These are phyloP conservation scores for Epizoanthus illoricatus DNA, from an alignment of 92 coral and sea anemone species.

Conservation along the genomic window DNA sequence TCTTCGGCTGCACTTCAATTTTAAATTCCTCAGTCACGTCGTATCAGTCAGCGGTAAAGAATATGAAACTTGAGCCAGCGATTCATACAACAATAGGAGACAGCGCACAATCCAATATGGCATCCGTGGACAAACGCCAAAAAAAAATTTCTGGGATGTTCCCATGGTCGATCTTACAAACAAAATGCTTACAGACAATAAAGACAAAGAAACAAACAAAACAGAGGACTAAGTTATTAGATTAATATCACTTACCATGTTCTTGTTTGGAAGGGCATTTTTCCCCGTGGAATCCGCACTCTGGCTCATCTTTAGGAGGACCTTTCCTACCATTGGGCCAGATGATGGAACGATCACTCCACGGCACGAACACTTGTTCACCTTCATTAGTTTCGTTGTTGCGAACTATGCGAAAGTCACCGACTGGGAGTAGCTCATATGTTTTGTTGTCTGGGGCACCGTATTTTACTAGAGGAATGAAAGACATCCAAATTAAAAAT, in stretches of 20 bases:
- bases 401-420: constrained; percentile 71
- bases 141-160: too few relatives aligned
- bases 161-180: too few relatives aligned
- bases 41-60: too few relatives aligned
- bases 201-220: too few relatives aligned
- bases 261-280: constrained; percentile 52
- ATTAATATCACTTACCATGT: constrained; percentile 50
- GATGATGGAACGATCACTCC: constrained; percentile 46
- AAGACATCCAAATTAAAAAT: neutral
- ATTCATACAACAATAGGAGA: too few relatives aligned
- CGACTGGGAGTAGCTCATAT: constrained; percentile 67
- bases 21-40: too few relatives aligned
- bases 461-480: neutral
- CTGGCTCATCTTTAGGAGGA: constrained; percentile 86
- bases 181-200: too few relatives aligned
- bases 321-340: constrained; percentile 83
- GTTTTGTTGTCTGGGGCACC: constrained; percentile 4
- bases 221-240: too few relatives aligned
- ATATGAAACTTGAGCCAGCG: too few relatives aligned
- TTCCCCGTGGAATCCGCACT: constrained; percentile 92
- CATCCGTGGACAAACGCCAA: too few relatives aligned
- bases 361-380: constrained; percentile 66
- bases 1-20: too few relatives aligned
- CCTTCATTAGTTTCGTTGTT: constrained; percentile 67
- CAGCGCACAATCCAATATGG: too few relatives aligned